Evolutionary conservation across 2,888 invertebrate species (phyloP), one percentile per base, ranked within the genome.

Genomic region (Xestoiulus laeticollis): DNA sequence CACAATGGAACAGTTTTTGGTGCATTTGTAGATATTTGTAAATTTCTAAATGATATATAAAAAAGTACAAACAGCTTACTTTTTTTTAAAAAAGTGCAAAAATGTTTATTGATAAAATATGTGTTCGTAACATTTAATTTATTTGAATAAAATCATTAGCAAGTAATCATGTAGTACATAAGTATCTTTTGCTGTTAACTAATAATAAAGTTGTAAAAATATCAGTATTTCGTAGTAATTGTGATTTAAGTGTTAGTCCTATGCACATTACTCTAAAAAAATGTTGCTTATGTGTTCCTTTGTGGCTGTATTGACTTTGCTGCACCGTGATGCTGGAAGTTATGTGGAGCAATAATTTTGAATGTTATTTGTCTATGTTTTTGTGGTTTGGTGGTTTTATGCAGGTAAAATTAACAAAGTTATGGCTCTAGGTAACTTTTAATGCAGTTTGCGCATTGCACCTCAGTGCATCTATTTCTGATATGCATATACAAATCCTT

Each of bases 281-380:
- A 78, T 78, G 78, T 78, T 22, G 78, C 78, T 78, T 78, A 3
- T 78, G 78, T 78, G 78, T 78, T 78, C 78, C 78, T 78, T 78
- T 78, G 78, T 78, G 78, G 78, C 78, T 78, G 78, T 78, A 30
- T 78, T 30, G 78, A 26, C 26, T 78, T 30, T 10, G 22, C 78
- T 78, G 78, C 78, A 78, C 78, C 4, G 78, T 26, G 30, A 30
- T 78, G 12, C 30, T 78, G 30, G 12, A 78, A 12, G 78, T 30
- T 30, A 3, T 78, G 2, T 59, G n/a, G 59, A 22, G 0, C 14
- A 10, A 30, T 22, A 2, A 78, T 4, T 78, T 30, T 26, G 78
- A 26, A 78, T 30, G 78, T 78, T 78, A 12, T 30, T 1, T 30
- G 26, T 78, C 1, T 48, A 16, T 38, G 59, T 5, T 59, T 59